Evolutionary conservation across 1,140 invertebrate genomes (phyloP).

Genomic region (Triops cancriformis): DNA sequence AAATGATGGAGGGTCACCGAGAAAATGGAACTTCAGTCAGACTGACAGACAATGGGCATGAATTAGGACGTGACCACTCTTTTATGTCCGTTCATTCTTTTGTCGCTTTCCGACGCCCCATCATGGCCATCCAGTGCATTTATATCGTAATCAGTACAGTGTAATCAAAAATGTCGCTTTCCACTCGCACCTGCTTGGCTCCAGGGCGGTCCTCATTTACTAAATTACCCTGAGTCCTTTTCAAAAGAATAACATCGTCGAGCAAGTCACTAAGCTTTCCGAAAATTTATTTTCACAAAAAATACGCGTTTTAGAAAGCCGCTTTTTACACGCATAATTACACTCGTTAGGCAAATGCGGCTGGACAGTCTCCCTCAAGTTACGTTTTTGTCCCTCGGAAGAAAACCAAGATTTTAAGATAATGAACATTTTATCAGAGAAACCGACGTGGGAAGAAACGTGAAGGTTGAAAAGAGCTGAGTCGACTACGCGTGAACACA

Average conservation of each 20-base stretch:
- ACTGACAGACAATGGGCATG: neutral
- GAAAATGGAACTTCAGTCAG: neutral
- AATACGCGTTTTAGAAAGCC: neutral
- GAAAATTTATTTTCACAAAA: neutral
- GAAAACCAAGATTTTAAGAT: neutral
- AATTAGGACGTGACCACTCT: constrained; percentile 1
- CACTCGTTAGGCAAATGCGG: neutral
- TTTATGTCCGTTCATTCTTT: neutral
- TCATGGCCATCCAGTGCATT: neutral
- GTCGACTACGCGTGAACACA: no score
- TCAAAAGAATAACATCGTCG: neutral
- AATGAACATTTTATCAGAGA: neutral
- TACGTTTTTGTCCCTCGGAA: neutral
- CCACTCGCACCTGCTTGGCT: neutral
- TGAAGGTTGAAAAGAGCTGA: neutral
- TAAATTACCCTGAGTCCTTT: neutral
- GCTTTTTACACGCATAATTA: neutral
- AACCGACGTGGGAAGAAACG: neutral
- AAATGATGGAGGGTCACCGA: neutral
- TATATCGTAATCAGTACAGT: constrained; percentile 1
- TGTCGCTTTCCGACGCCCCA: neutral
- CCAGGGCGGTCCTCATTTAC: neutral
- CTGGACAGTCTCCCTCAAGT: neutral
- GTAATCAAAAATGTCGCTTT: neutral
- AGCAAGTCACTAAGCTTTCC: neutral